Base-by-base conservation (phyloP, 1,140 invertebrate species). In the Trichomalopsis sarcophagae region DNA sequence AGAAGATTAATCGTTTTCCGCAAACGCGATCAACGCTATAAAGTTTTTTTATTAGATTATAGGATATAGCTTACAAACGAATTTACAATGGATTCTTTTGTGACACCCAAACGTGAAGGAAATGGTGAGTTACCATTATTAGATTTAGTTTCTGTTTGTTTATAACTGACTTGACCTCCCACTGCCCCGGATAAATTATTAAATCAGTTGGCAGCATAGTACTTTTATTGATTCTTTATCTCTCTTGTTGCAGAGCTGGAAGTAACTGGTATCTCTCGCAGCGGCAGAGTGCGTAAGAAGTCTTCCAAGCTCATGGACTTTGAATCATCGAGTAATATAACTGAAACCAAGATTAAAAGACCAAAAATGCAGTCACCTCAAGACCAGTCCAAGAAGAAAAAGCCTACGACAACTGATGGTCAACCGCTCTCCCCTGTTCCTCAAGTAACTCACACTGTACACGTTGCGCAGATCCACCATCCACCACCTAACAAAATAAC, bases 281-380 rank as follows among this genome's bases (percentile, higher is more conserved):
- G 97, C 89, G 97, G 97, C 30, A 93, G 97, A 73, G 97, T 99
- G 1, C 94, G 97, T 50, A 99, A 99, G 93, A 99, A 99, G 91
- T 98, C 98, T 21, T 98, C 97, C 0, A 99, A 99, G 92, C 94
- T 99, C n/a, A 96, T 98, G 92, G 98, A 98, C 91, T 98, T 98
- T 93, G 97, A 98, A 90, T 97, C 97, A 1, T 96, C 96, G 0
- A 97, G 98, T 91, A 97, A 97, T 88, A 86, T 91, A 83, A 91
- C 93, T n/a, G 94, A 94, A 81, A 92, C 88, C 62, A 93, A 94
- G 82, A 88, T 92, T 27, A 93, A 93, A 50, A 89, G 90, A 66
- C 91, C 92, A 73, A 92, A 92, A 88, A 87, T 89, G 11, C 89
- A 92, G 80, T 92, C 91, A 69, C 81, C 90, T 71, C 92, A 92